Percentiles rank a stretch among this genome's conserved stretches.
Evolutionary conservation across 2,888 invertebrate genomes (phyloP).

Genomic region (Lucinisca nassula): DNA sequence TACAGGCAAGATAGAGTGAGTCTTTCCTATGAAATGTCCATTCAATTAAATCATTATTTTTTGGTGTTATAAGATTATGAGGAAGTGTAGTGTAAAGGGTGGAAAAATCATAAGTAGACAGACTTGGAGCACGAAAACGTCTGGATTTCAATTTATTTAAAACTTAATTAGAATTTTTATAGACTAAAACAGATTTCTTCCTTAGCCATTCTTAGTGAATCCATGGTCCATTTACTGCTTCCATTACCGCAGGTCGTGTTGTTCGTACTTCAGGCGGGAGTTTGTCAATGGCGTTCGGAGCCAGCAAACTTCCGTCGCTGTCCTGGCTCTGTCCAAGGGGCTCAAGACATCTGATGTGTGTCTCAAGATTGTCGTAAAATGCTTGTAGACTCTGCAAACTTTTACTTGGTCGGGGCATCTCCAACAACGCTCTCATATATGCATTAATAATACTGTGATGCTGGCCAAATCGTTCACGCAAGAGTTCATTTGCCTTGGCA

Average conservation of each 20-base stretch:
- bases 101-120: too few species aligned
- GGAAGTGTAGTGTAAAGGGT: too few species aligned
- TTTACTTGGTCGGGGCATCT: conserved; percentile 17
- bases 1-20: too few species aligned
- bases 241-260: neutral
- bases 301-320: conserved; percentile 21
- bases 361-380: conserved; percentile 46
- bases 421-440: conserved; percentile 23
- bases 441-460: conserved; percentile 11
- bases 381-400: neutral
- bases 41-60: too few species aligned
- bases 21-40: too few species aligned
- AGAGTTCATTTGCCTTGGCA: conserved; percentile 7
- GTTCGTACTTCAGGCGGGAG: conserved; percentile 14
- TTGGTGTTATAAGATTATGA: too few species aligned
- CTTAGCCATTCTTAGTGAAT: too few species aligned
- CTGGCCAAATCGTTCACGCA: conserved; percentile 16
- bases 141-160: too few species aligned
- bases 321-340: conserved; percentile 34
- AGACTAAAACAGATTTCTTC: too few species aligned
- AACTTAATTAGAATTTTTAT: too few species aligned
- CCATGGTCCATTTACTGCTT: neutral
- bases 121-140: too few species aligned
- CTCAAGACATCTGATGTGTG: conserved; percentile 42
- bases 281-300: conserved; percentile 35